A percentile compares a stretch with the other conserved stretches of the same genome.
These are phyloP conservation scores for Presbytis comata DNA, from an alignment of 2,797 vertebrate genomes.

Conservation along the genomic window DNA sequence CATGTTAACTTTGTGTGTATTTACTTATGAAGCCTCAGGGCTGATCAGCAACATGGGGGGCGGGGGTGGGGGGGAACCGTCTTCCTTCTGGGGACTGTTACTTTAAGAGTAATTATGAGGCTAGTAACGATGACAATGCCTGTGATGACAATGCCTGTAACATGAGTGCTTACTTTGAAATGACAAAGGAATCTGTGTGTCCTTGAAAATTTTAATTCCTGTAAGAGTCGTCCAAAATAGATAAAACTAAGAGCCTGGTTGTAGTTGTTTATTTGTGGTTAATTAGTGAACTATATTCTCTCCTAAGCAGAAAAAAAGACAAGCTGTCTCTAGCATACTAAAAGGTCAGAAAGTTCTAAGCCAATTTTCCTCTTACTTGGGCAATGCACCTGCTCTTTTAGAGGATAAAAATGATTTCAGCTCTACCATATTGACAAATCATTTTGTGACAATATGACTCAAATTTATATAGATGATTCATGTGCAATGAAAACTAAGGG, in stretches of 20 bases:
- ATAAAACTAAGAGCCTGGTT: conserved; percentile 1
- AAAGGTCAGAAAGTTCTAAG: conserved; percentile 52
- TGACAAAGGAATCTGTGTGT: conserved; percentile 37
- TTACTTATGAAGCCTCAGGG: conserved; percentile 27
- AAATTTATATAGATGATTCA: not conserved
- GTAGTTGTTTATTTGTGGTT: conserved; percentile 37
- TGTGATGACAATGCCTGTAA: conserved; percentile 20
- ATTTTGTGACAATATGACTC: not conserved
- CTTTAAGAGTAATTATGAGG: conserved; percentile 60
- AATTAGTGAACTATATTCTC: conserved; percentile 41
- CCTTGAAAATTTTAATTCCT: conserved; percentile 55
- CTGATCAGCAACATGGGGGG: not conserved
- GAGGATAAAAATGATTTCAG: conserved; percentile 4
- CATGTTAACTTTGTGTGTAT: conserved; percentile 32
- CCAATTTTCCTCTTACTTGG: conserved; percentile 49
- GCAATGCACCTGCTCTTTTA: conserved; percentile 41
- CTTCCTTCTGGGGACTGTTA: not conserved
- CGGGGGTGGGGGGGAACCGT: not conserved
- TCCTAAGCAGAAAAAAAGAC: conserved; percentile 20
- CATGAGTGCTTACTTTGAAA: conserved; percentile 23
- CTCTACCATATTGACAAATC: not conserved
- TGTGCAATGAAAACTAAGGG: not conserved
- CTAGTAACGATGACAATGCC: not conserved
- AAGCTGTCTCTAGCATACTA: conserved; percentile 33
- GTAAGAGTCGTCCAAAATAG: not conserved